Evolutionary conservation across 2,113 vertebrate species (phyloP).

Genomic region (Poeciliopsis occidentalis): DNA sequence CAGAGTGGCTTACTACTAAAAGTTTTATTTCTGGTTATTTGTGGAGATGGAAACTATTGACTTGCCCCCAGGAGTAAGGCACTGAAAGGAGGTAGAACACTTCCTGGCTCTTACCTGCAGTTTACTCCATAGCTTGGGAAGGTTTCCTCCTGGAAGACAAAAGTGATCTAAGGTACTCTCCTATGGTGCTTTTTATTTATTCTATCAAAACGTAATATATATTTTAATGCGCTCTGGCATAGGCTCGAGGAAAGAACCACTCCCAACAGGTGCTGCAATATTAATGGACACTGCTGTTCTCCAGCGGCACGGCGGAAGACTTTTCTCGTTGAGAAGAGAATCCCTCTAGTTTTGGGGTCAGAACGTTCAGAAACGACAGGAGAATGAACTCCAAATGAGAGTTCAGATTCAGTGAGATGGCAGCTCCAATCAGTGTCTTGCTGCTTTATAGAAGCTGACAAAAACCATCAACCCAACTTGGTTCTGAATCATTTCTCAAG

Average conservation of each 20-base stretch:
- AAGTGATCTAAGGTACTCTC: constrained; percentile 61
- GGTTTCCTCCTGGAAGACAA: constrained; percentile 53
- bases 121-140: constrained; percentile 45
- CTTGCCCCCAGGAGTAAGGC: constrained; percentile 51
- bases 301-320: constrained; percentile 35
- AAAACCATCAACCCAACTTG: constrained; percentile 42
- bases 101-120: constrained; percentile 46
- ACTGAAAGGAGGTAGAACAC: constrained; percentile 63
- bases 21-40: constrained; percentile 76
- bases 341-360: constrained; percentile 55
- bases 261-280: constrained; percentile 77
- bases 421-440: constrained; percentile 19
- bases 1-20: constrained; percentile 67
- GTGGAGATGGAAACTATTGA: constrained; percentile 77
- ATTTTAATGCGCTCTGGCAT: constrained; percentile 65
- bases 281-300: constrained; percentile 67
- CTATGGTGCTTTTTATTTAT: constrained; percentile 64
- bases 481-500: constrained; percentile 62
- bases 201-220: constrained; percentile 68
- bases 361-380: constrained; percentile 39
- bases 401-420: constrained; percentile 59
- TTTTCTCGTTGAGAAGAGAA: constrained; percentile 71
- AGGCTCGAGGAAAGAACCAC: constrained; percentile 60
- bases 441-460: constrained; percentile 42
- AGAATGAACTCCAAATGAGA: constrained; percentile 43